phyloP scores from a whole-genome alignment of 2,888 invertebrate species.

The Apamea crenata region DNA sequence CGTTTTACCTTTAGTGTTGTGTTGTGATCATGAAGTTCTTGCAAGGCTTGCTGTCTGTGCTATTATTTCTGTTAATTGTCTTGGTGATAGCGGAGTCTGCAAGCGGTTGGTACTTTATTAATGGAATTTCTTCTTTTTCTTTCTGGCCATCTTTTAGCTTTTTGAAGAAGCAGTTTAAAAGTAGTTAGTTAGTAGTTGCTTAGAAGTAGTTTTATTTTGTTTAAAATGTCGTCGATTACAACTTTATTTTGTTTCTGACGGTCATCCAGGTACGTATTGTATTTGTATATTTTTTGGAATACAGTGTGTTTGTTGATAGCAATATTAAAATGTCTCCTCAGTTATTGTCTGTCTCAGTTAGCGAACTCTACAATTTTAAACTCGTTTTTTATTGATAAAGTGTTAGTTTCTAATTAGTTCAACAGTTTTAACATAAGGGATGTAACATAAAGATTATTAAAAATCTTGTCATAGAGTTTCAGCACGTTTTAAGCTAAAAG shows the following conservation, averaged over 20 bases:
- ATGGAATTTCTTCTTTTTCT: not conserved
- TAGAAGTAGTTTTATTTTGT: too few relatives aligned
- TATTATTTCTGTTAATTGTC: not conserved
- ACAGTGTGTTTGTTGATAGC: too few relatives aligned
- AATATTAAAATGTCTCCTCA: too few relatives aligned
- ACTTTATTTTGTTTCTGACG: not conserved
- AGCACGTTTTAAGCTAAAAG: not conserved
- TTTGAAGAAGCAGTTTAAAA: too few relatives aligned
- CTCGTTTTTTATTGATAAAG: too few relatives aligned
- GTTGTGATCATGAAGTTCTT: conserved; percentile 19
- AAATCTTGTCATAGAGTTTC: not conserved
- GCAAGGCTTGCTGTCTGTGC: not conserved
- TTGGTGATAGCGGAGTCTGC: conserved; percentile 13
- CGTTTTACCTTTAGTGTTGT: not conserved
- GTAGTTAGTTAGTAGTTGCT: too few relatives aligned
- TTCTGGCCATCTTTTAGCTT: not conserved
- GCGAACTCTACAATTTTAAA: too few relatives aligned
- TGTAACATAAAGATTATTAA: not conserved
- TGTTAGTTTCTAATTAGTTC: too few relatives aligned
- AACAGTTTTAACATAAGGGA: not conserved
- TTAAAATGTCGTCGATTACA: too few relatives aligned
- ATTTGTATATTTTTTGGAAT: too few relatives aligned
- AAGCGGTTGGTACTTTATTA: not conserved
- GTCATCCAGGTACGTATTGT: too few relatives aligned
- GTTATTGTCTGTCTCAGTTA: too few relatives aligned